Percentiles rank a stretch among this genome's conserved stretches.
phyloP scores from a whole-genome alignment of 1,140 invertebrate genomes.

The Aphaenogaster floridana region DNA sequence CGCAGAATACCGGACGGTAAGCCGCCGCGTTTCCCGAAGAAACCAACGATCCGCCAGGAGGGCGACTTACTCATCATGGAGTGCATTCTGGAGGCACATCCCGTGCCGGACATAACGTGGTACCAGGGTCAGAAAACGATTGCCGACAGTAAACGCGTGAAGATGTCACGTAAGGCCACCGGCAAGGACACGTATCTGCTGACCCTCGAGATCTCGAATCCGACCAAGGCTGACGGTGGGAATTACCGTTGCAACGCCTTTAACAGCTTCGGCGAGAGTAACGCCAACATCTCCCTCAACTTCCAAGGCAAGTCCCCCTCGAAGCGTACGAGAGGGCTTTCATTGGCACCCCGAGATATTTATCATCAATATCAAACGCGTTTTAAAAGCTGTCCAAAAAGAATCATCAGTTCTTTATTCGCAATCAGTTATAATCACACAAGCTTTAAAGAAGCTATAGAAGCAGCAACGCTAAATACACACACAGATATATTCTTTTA shows the following conservation, averaged over 20 bases:
- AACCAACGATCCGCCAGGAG: conserved; percentile 98
- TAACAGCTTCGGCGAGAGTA: conserved; percentile 99
- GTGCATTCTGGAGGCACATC: conserved; percentile 97
- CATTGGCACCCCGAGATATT: conserved; percentile 7
- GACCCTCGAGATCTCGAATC: conserved; percentile 97
- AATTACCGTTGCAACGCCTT: conserved; percentile 99
- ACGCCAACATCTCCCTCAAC: conserved; percentile 99
- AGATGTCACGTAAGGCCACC: conserved; percentile 94
- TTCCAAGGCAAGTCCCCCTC: conserved; percentile 95
- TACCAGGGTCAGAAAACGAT: conserved; percentile 95
- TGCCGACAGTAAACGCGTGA: conserved; percentile 92
- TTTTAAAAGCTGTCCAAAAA: background rate
- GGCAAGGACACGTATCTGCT: conserved; percentile 96
- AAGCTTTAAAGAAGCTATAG: background rate
- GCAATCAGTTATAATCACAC: background rate
- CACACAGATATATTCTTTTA: background rate
- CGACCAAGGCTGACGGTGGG: conserved; percentile 97
- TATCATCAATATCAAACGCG: background rate
- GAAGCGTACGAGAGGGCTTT: conserved; percentile 58
- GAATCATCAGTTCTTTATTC: background rate
- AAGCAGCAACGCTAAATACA: background rate
- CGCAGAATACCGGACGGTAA: conserved; percentile 97
- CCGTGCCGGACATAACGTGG: conserved; percentile 98
- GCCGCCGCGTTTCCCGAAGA: conserved; percentile 98
- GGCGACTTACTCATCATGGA: conserved; percentile 98